A percentile compares a stretch with the other conserved stretches of the same genome.
phyloP scores from a whole-genome alignment of 2,797 vertebrate genomes.

The Glyptemys insculpta region DNA sequence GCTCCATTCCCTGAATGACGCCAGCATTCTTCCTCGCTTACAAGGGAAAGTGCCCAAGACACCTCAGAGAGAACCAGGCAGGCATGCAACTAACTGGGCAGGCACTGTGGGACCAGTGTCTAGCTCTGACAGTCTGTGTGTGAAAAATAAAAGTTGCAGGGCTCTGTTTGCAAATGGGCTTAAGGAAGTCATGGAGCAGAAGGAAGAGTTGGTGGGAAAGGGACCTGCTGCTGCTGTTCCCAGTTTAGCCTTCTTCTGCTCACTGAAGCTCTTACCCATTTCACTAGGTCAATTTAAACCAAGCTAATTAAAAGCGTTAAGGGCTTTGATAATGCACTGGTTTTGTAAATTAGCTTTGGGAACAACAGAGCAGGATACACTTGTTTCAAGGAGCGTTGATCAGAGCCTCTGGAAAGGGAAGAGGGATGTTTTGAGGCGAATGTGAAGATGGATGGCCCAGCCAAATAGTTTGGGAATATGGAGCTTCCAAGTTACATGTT shows the following conservation, averaged over 20 bases:
- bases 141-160: not conserved
- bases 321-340: not conserved
- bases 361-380: not conserved
- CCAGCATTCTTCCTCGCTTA: not conserved
- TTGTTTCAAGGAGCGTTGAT: not conserved
- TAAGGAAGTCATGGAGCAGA: accelerated
- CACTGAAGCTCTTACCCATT: not conserved
- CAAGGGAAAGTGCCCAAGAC: conserved; percentile 5
- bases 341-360: not conserved
- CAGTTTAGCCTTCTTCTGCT: not conserved
- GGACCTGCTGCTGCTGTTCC: not conserved
- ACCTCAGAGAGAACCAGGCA: not conserved
- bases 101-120: not conserved
- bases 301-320: not conserved
- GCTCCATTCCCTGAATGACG: not conserved
- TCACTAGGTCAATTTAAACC: not conserved
- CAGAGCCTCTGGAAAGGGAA: not conserved
- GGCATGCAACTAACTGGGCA: not conserved
- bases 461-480: not conserved
- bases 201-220: not conserved
- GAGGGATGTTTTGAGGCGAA: not conserved
- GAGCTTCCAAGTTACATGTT: not conserved
- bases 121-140: not conserved
- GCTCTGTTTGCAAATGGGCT: not conserved
- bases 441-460: not conserved